Base-by-base conservation (phyloP, 2,888 invertebrate genomes). In the Limenitis camilla region DNA sequence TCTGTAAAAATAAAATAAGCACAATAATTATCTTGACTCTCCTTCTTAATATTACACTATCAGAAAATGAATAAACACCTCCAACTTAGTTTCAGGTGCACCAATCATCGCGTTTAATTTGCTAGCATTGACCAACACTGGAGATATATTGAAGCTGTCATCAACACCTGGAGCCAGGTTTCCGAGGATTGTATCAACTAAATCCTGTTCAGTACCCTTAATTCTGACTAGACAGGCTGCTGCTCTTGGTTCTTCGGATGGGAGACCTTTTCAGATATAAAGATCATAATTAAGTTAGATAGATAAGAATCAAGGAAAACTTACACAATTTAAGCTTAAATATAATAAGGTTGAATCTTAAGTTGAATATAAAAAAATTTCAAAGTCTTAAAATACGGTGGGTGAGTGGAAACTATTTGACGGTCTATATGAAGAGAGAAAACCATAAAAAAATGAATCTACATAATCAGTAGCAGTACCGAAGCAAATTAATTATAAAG, bases 111-210 rank as follows among this genome's bases (percentile, higher is more conserved):
- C 59, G 45, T 78, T 77, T 1, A 87, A 69, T 49, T 70, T 78
- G 36, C 78, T 77, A 0, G 77, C 71, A 3, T 68, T 72, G 27
- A 87, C 61, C 4, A 63, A 45, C 0, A 87, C 78, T 0, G 86
- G 86, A 0, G 85, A 82, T 28, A 87, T 67, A 55, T 82, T 84
- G 73, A 82, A 86, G 58, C 72, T 77, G 61, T 86, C 80, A 10
- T 86, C 83, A 0, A 64, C 55, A 0, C 84, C 85, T 0, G 85
- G 74, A 0, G 83, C 60, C 9, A 86, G 66, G 62, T 78, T 84
- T 36, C 74, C 73, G 49, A 81, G 63, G 6, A 86, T 71, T 0
- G 76, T 72, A 19, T 78, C 72, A 0, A 77, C 76, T 0, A 87
- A 61, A 0, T 76, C 76, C 0, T 60, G 53, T 0, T 65, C 66